Conservation (phyloP, 2,113 vertebrate genomes). For the Alligator mississippiensis region DNA sequence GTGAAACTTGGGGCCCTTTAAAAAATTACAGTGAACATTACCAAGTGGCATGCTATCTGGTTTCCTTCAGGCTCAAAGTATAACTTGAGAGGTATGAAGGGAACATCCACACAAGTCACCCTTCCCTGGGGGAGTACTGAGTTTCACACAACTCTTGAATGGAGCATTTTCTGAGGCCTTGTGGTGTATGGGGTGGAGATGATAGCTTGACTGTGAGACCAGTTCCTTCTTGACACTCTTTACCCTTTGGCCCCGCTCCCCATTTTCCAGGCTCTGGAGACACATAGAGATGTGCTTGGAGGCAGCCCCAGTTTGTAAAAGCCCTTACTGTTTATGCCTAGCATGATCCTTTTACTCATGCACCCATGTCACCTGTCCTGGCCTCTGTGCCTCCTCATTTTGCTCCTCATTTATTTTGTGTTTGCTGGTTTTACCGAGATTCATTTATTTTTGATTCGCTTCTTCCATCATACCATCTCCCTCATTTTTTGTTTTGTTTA, state of each 20-base stretch:
- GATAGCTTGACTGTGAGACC: accelerated
- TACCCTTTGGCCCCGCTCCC: background rate
- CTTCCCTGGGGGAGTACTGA: background rate
- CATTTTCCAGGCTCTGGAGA: background rate
- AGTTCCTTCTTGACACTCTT: background rate
- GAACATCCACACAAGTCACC: background rate
- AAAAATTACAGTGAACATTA: background rate
- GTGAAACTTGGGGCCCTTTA: background rate
- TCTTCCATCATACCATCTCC: conserved; percentile 72
- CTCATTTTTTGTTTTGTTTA: conserved; percentile 85
- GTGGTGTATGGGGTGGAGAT: background rate
- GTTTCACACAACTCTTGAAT: background rate
- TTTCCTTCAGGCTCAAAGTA: background rate
- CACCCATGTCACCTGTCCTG: background rate
- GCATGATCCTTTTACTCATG: background rate
- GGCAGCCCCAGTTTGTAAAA: background rate
- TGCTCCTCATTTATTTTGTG: conserved; percentile 36
- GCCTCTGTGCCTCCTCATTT: conserved; percentile 19
- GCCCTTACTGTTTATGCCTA: background rate
- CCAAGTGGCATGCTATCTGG: background rate
- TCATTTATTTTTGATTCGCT: conserved; percentile 51
- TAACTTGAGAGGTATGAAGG: background rate
- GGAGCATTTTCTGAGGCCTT: background rate
- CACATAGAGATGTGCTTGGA: accelerated
- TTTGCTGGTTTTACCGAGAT: conserved; percentile 41